Percentiles rank a stretch among this genome's conserved stretches.
These are phyloP conservation scores for Apogon talboti DNA, from an alignment of 2,797 vertebrate genomes.

Conservation along the genomic window DNA sequence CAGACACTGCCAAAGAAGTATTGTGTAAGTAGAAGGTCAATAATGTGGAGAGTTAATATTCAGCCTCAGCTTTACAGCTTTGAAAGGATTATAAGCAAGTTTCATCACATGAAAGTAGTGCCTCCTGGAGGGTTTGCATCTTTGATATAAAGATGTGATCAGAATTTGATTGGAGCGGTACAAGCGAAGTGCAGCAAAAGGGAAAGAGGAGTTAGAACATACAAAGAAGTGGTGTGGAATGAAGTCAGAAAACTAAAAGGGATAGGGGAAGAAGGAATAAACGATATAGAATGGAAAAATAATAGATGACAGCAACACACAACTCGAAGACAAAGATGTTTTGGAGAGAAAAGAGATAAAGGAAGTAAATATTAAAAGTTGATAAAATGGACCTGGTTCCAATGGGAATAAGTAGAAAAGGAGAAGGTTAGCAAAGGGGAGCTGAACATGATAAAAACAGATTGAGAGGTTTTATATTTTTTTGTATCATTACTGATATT, in stretches of 20 bases:
- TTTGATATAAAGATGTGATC: constrained; percentile 78
- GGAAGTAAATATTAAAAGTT: constrained; percentile 39
- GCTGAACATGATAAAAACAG: constrained; percentile 26
- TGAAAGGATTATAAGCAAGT: constrained; percentile 74
- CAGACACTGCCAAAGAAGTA: constrained; percentile 54
- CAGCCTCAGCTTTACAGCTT: constrained; percentile 68
- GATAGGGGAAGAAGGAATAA: constrained; percentile 30
- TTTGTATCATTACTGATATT: constrained; percentile 19
- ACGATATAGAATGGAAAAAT: constrained; percentile 25
- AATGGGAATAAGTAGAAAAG: constrained; percentile 24
- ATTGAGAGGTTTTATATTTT: constrained; percentile 16
- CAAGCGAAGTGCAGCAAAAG: constrained; percentile 42
- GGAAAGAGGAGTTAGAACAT: constrained; percentile 25
- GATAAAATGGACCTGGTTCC: constrained; percentile 18
- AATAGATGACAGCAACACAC: constrained; percentile 51
- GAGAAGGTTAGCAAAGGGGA: constrained; percentile 25
- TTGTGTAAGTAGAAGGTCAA: constrained; percentile 69
- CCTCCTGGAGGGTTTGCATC: constrained; percentile 70
- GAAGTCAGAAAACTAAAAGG: constrained; percentile 46
- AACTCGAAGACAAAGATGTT: constrained; percentile 39
- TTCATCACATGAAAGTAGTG: constrained; percentile 75
- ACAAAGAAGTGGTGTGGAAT: constrained; percentile 48
- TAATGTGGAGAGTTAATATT: constrained; percentile 71
- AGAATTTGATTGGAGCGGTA: constrained; percentile 65
- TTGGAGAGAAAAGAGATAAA: constrained; percentile 37